Evolutionary conservation across 2,113 vertebrate species (phyloP).

Genomic region (Malurus melanocephalus): DNA sequence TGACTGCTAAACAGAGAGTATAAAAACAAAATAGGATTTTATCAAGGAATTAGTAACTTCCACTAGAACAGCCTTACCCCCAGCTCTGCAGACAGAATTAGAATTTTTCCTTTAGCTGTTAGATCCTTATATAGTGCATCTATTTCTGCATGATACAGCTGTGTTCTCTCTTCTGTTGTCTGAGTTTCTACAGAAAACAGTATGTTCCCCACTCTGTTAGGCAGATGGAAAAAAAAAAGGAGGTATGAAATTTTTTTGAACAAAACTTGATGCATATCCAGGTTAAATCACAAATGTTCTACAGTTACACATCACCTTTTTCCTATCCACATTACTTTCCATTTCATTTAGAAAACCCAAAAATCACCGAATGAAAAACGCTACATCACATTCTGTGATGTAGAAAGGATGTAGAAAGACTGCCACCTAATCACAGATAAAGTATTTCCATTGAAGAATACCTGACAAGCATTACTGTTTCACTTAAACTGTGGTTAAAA

Average conservation of each 20-base stretch:
- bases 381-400: not conserved
- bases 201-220: slow-evolving; percentile 90
- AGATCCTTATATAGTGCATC: slow-evolving; percentile 95
- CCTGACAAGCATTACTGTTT: not conserved
- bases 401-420: not conserved
- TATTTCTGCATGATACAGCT: slow-evolving; percentile 94
- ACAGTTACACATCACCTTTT: not conserved
- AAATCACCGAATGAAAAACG: not conserved
- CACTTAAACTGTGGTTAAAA: not conserved
- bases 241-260: not conserved
- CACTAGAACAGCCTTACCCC: slow-evolving; percentile 75
- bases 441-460: not conserved
- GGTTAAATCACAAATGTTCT: not conserved
- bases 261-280: not conserved
- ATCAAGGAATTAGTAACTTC: not conserved
- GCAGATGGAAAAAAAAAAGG: not conserved
- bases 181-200: slow-evolving; percentile 96
- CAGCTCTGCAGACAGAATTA: slow-evolving; percentile 90
- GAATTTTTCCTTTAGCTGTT: slow-evolving; percentile 89
- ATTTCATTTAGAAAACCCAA: not conserved
- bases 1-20: not conserved
- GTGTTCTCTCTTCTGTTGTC: slow-evolving; percentile 93
- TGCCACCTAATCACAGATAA: not conserved
- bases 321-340: not conserved
- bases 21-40: not conserved